phyloP scores from a whole-genome alignment of 2,888 invertebrate genomes.

The Dynastes tityus region DNA sequence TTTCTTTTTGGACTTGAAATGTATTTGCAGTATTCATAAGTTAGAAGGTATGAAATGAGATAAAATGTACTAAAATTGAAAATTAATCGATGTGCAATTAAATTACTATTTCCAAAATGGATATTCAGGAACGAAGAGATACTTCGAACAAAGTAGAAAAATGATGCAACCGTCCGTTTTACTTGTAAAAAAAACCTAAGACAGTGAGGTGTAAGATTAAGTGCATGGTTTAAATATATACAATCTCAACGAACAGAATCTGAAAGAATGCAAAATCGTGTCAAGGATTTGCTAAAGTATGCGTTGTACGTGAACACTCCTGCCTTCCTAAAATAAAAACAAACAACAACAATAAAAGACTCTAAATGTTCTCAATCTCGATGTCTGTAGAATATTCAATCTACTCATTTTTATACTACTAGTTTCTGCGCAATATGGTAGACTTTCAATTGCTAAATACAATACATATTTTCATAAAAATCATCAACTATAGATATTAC shows the following conservation, averaged over 20 bases:
- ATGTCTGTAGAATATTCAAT: conserved; percentile 67
- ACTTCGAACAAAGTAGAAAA: conserved; percentile 52
- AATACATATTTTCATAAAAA: conserved; percentile 48
- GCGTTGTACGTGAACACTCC: conserved; percentile 64
- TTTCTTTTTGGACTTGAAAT: not conserved
- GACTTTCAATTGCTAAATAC: conserved; percentile 65
- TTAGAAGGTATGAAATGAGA: conserved; percentile 11
- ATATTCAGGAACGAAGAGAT: conserved; percentile 42
- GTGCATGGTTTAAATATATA: conserved; percentile 42
- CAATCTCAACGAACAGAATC: conserved; percentile 31
- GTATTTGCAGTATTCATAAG: conserved; percentile 18
- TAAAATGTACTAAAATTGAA: conserved; percentile 7
- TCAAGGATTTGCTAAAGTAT: conserved; percentile 61
- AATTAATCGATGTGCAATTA: conserved; percentile 50
- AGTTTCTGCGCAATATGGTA: conserved; percentile 54
- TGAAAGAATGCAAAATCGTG: conserved; percentile 32
- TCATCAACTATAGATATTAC: conserved; percentile 58
- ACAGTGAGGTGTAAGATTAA: conserved; percentile 48
- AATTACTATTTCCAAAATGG: conserved; percentile 46
- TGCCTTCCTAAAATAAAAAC: conserved; percentile 61
- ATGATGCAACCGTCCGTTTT: conserved; percentile 67
- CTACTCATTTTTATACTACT: conserved; percentile 70
- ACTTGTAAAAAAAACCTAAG: conserved; percentile 53
- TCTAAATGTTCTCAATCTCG: conserved; percentile 67
- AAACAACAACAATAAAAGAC: conserved; percentile 54